Percentiles rank a stretch among this genome's conserved stretches.
Evolutionary conservation across 2,797 vertebrate species (phyloP).

Genomic region (Smutsia gigantea): DNA sequence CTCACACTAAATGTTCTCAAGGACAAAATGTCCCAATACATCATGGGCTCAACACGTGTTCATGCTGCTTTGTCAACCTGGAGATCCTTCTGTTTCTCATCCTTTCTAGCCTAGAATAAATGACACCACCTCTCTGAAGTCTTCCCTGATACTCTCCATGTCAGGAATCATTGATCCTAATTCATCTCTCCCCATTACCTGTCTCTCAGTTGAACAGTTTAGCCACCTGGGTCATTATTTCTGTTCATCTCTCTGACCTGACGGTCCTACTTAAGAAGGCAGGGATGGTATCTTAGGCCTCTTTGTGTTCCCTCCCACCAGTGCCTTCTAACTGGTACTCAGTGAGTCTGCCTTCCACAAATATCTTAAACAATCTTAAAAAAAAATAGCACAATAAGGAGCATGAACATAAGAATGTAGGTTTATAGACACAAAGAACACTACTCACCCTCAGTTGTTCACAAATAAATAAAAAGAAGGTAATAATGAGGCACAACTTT

Average conservation of each 20-base stretch:
- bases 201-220: not conserved
- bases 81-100: not conserved
- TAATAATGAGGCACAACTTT: not conserved
- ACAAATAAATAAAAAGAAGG: not conserved
- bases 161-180: not conserved
- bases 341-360: not conserved
- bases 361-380: not conserved
- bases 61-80: not conserved
- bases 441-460: not conserved
- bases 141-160: not conserved
- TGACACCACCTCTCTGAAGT: not conserved
- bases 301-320: not conserved
- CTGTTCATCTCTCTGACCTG: not conserved
- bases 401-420: not conserved
- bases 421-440: not conserved
- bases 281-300: not conserved
- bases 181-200: not conserved
- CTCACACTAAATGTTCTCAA: not conserved
- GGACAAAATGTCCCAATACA: not conserved
- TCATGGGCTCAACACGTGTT: not conserved
- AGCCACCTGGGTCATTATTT: not conserved
- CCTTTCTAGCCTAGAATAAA: not conserved
- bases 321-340: too few species aligned
- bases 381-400: not conserved
- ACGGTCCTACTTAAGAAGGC: not conserved